phyloP scores from a whole-genome alignment of 1,140 invertebrate species.

The Chymomyza costata region DNA sequence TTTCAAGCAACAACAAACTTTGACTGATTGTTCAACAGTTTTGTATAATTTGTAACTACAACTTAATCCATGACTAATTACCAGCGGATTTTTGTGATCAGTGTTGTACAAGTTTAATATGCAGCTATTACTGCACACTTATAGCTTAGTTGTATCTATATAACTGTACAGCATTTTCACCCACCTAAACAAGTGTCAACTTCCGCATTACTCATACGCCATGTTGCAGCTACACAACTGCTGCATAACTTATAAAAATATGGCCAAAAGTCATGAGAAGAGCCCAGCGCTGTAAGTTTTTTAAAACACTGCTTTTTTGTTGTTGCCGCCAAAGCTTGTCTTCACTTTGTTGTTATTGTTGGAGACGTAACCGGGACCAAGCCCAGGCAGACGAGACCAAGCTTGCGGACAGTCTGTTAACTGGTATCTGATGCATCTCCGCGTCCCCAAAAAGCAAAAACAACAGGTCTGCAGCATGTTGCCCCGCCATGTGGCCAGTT shows the following conservation, averaged over 20 bases:
- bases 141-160: no score
- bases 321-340: no score
- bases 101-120: no score
- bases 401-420: conserved; percentile 45
- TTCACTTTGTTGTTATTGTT: no score
- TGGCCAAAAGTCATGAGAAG: conserved; percentile 54
- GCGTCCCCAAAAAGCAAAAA: neutral
- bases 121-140: no score
- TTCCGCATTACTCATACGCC: conserved; percentile 69
- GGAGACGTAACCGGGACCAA: no score
- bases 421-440: neutral
- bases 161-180: conserved; percentile 61
- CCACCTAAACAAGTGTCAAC: conserved; percentile 66
- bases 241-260: conserved; percentile 64
- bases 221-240: conserved; percentile 32
- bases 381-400: conserved; percentile 32
- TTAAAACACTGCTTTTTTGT: no score
- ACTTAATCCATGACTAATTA: no score
- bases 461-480: neutral
- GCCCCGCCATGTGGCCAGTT: conserved; percentile 19
- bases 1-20: no score
- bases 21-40: neutral
- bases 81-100: no score
- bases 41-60: conserved; percentile 14
- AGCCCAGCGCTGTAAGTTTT: no score